These are phyloP conservation scores for Apocrypta bakeri DNA, from an alignment of 1,140 invertebrate genomes.

Conservation along the genomic window DNA sequence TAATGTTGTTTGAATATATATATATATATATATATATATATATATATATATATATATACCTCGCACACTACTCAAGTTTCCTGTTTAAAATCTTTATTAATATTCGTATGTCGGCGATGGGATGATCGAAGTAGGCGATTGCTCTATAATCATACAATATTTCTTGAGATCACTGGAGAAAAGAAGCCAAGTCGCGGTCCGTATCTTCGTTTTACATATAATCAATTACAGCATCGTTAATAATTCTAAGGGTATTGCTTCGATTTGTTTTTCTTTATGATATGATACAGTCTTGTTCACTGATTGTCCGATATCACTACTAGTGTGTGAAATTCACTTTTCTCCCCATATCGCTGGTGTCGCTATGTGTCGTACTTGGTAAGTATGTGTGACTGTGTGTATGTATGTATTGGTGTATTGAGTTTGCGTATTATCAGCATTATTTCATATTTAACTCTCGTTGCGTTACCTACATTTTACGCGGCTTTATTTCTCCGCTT, in stretches of 20 bases:
- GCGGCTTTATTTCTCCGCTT: not conserved
- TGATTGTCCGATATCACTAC: conserved; percentile 75
- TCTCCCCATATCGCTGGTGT: not conserved
- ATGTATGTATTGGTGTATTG: conserved; percentile 49
- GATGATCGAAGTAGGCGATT: not conserved
- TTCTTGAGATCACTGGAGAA: conserved; percentile 44
- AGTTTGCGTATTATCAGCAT: not conserved
- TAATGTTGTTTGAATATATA: not conserved
- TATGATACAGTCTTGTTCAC: conserved; percentile 75
- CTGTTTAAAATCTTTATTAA: not conserved
- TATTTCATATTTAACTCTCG: not conserved
- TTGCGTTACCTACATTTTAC: not conserved
- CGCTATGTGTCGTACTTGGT: not conserved
- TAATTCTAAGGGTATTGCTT: conserved; percentile 68
- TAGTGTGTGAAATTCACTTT: conserved; percentile 45
- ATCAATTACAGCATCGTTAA: conserved; percentile 25
- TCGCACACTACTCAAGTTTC: not conserved
- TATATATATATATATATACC: conserved; percentile 17
- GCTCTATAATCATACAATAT: not conserved
- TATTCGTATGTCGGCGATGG: not conserved
- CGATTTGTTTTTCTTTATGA: conserved; percentile 60
- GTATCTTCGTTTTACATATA: not conserved
- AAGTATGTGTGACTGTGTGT: not conserved
- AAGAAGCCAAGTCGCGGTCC: conserved; percentile 31
- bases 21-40: conserved; percentile 8